Evolutionary conservation across 2,113 vertebrate genomes (phyloP), one percentile per base, ranked within the genome.

Genomic region (Saguinus midas): DNA sequence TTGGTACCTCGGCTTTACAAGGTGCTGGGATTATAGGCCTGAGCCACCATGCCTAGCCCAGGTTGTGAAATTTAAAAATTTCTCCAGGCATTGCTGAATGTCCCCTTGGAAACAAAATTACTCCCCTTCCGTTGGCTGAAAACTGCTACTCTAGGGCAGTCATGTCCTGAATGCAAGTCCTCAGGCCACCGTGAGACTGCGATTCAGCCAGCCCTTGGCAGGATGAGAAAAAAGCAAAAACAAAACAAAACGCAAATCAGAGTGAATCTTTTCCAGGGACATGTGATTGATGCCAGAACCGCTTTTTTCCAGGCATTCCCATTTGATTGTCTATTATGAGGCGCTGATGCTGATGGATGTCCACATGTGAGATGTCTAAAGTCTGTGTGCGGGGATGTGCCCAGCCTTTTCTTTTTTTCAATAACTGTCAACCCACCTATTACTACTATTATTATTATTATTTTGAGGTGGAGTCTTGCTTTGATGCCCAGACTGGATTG

Each of bases 91-190:
- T 20, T n/a, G 16, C n/a, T 23, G 18, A 23, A 5, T 2, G 35
- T 66, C 16, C 37, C 29, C 23, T n/a, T 2, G 81, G 27, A 66
- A 40, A 8, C 27, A 72, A 70, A 85, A 23, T 29, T 3, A 5
- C 1, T 21, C 0, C 66, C 13, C 1, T 0, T 2, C 0, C 20
- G 4, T 75, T 16, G 52, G 35, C 0, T 37, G 55, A 55, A 78
- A 57, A 8, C 29, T 16, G 12, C 40, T 5, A 0, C 14, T 1
- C 5, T 3, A 29, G n/a, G n/a, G 66, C 18, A 40, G 43, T 68
- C 29, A 5, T 1, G 21, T 43, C 29, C 70, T 9, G 3, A 81
- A 18, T 3, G 21, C 16, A n/a, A 45, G 21, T 61, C 64, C 37
- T 58, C 21, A 16, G 10, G 5, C 45, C 3, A 27, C 21, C 25